Conservation (phyloP, 2,888 invertebrate genomes). For the Oscheius sp. region DNA sequence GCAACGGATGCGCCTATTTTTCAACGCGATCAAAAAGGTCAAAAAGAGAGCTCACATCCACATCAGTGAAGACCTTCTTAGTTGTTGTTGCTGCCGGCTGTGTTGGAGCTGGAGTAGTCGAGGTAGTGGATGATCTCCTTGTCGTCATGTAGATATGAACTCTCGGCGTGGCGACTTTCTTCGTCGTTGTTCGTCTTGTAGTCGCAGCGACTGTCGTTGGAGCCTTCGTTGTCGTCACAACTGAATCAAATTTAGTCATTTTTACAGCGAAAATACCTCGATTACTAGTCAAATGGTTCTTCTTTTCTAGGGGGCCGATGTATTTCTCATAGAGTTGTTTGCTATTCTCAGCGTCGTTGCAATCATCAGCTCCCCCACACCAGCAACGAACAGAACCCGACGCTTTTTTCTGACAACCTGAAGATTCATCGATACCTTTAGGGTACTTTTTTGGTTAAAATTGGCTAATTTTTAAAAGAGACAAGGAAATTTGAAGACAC, state of each 20-base stretch:
- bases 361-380: constrained; percentile 51
- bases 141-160: not conserved
- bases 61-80: not conserved
- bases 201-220: constrained; percentile 12
- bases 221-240: not conserved
- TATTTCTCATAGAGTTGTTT: constrained; percentile 43
- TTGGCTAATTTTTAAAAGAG: too few species aligned
- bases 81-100: constrained; percentile 7
- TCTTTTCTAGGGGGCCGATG: constrained; percentile 14
- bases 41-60: not conserved
- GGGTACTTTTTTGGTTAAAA: too few species aligned
- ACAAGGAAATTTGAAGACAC: too few species aligned
- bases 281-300: not conserved
- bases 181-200: constrained; percentile 12
- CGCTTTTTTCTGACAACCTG: constrained; percentile 50
- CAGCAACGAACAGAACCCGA: constrained; percentile 52
- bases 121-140: constrained; percentile 22
- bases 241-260: too few species aligned
- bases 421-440: not conserved
- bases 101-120: constrained; percentile 26
- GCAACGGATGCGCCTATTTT: constrained; percentile 29
- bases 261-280: not conserved
- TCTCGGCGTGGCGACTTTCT: constrained; percentile 28
- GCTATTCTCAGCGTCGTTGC: constrained; percentile 52
- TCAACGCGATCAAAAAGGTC: not conserved